Evolutionary conservation across 2,888 invertebrate species (phyloP), one percentile per base, ranked within the genome.

Genomic region (Sinotaia quadrata): DNA sequence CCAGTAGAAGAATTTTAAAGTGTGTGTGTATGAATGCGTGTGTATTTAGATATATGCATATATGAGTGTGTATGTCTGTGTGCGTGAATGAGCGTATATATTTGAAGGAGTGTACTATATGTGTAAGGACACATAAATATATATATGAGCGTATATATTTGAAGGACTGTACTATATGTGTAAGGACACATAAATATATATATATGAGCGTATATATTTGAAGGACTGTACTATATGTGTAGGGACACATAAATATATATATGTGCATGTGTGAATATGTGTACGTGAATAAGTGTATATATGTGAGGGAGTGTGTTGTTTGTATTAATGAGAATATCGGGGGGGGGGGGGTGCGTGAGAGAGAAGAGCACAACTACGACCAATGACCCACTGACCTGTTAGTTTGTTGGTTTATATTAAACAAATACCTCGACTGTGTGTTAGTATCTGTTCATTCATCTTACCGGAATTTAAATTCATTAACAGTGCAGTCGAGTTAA

Each of bases 61-160:
- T 41, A 29, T 63, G 63, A 34, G 37, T 63, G 52, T 63, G 37
- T 52, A 54, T 63, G 63, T 52, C 24, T 63, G 54, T 63, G 52
- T 51, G 54, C 54, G 31, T 63, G 63, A 24, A n/a, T 33, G 51
- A 4, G 24, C n/a, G 51, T n/a, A 54, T 1, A 2, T 2, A 4
- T 18, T 8, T n/a, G n/a, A n/a, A n/a, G n/a, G n/a, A 10, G 36
- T n/a, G 29, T 33, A 27, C 15, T 31, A 36, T 47, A 33, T 47
- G 47, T 47, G 36, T 33, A 18, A 52, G 49, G 21, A 34, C 36
- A 21, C n/a, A 34, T 33, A 27, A 34, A 34, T 36, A 21, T n/a
- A 34, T 36, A 31, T 44, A 52, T 63, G 63, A 34, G 36, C 36
- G 52, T 51, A 52, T 63, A 37, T 37, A 29, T 54, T n/a, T 34